Evolutionary conservation across 2,113 vertebrate species (phyloP).

Genomic region (Carassius gibelio): DNA sequence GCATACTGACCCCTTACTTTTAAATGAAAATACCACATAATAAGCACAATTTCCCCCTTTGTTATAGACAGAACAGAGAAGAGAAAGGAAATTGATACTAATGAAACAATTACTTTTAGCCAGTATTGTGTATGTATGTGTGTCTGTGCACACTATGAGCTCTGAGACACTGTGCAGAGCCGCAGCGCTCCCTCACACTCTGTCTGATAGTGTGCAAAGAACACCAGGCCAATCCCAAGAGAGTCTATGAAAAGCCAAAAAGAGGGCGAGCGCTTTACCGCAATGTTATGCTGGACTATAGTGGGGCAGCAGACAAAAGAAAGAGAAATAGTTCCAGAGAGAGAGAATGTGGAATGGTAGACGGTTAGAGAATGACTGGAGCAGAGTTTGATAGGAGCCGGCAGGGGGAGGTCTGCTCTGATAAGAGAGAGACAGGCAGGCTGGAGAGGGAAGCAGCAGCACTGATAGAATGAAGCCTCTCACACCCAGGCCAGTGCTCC

Average conservation of each 20-base stretch:
- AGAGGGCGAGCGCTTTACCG: neutral
- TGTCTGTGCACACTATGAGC: neutral
- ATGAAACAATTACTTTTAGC: neutral
- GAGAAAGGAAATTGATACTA: too few relatives aligned
- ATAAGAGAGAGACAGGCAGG: conserved; percentile 65
- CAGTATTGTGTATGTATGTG: neutral
- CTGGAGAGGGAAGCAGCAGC: conserved; percentile 46
- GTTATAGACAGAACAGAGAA: too few relatives aligned
- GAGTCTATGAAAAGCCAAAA: conserved; percentile 43
- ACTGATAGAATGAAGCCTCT: conserved; percentile 47
- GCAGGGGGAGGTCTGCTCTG: conserved; percentile 50
- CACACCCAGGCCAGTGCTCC: conserved; percentile 58
- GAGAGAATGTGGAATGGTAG: conserved; percentile 31
- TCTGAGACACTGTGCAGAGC: conserved; percentile 53
- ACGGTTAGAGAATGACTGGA: conserved; percentile 29
- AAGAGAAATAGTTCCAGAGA: conserved; percentile 15
- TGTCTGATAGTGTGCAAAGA: conserved; percentile 60
- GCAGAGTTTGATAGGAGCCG: conserved; percentile 35
- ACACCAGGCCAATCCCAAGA: conserved; percentile 33
- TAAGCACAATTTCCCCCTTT: too few relatives aligned
- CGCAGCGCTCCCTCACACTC: conserved; percentile 45
- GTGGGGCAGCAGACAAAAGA: neutral
- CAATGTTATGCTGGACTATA: conserved; percentile 11
- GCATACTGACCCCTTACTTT: too few relatives aligned
- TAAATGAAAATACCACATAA: too few relatives aligned